Evolutionary conservation across 2,113 vertebrate genomes (phyloP), one percentile per base, ranked within the genome.

Genomic region (Hymenochirus boettgeri): DNA sequence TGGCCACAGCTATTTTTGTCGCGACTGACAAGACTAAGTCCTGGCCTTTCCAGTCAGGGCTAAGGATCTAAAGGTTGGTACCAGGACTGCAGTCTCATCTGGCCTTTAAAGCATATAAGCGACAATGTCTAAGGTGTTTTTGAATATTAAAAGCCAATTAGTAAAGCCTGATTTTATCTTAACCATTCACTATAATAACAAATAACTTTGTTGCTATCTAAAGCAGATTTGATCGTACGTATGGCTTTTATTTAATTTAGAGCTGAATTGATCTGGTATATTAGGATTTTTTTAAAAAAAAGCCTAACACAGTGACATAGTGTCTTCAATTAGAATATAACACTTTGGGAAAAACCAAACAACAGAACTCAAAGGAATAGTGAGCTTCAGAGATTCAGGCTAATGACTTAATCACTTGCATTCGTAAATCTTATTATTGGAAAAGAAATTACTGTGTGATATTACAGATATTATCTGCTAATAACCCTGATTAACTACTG

Each of bases 391-490:
- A 91, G 91, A 96, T 91, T 87, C 84, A 84, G 88, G 88, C 87
- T 95, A 94, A 96, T 96, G 86, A 93, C 91, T 90, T 96, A 95
- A 97, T 94, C 84, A 71, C 91, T 90, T 85, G 86, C 92, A 91
- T 93, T 91, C 85, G 90, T 86, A 94, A 97, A 98, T 93, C 84
- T 75, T 90, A 92, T 96, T 95, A 95, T 92, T 87, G 89, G 88
- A 83, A 91, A 92, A 96, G 88, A 90, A 95, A 96, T 97, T 90
- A 92, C 92, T 79, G 84, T 66, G 80, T 91, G 93, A 96, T 96
- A 96, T 97, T 93, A 95, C 89, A 76, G 90, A 96, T 95, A 95
- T 95, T 96, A 93, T 96, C 91, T 88, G 83, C 85, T 95, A 95
- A 96, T 96, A 82, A 90, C 82, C 75, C 88, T 96, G 93, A 97